These are phyloP conservation scores for Limonius californicus DNA, from an alignment of 1,140 invertebrate genomes.

Conservation along the genomic window DNA sequence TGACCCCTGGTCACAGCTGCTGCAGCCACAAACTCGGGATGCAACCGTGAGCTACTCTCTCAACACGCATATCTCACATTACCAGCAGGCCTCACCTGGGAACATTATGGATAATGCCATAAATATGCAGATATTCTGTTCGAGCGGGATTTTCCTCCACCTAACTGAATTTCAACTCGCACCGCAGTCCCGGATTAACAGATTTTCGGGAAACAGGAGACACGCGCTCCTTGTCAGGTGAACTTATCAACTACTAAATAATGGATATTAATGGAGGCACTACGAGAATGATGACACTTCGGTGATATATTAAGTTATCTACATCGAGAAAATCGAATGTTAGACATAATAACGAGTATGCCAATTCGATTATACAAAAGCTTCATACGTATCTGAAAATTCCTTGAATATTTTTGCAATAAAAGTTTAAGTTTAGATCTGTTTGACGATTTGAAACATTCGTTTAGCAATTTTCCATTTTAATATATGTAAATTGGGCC, in stretches of 20 bases:
- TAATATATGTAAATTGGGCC: no score
- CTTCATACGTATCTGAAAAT: no score
- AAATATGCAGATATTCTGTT: slow-evolving; percentile 10
- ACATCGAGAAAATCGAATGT: no score
- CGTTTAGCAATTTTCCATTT: no score
- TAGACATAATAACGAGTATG: no score
- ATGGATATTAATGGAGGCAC: not conserved
- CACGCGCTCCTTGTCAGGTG: not conserved
- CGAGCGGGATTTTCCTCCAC: not conserved
- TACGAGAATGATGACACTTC: no score
- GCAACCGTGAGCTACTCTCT: slow-evolving; percentile 20
- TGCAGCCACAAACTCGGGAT: slow-evolving; percentile 21
- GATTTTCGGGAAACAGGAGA: not conserved
- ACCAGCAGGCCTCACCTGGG: slow-evolving; percentile 12
- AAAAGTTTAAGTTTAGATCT: no score
- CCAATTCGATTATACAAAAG: no score
- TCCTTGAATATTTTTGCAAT: no score
- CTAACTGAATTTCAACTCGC: not conserved
- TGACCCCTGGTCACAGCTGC: slow-evolving; percentile 33
- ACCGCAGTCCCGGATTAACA: not conserved
- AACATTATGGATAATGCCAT: slow-evolving; percentile 5
- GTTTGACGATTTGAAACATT: no score
- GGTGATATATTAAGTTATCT: no score
- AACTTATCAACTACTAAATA: not conserved
- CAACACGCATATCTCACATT: slow-evolving; percentile 29